A percentile compares a stretch with the other conserved stretches of the same genome.
Evolutionary conservation across 2,888 invertebrate species (phyloP).

Genomic region (Cheilosia vulpina): DNA sequence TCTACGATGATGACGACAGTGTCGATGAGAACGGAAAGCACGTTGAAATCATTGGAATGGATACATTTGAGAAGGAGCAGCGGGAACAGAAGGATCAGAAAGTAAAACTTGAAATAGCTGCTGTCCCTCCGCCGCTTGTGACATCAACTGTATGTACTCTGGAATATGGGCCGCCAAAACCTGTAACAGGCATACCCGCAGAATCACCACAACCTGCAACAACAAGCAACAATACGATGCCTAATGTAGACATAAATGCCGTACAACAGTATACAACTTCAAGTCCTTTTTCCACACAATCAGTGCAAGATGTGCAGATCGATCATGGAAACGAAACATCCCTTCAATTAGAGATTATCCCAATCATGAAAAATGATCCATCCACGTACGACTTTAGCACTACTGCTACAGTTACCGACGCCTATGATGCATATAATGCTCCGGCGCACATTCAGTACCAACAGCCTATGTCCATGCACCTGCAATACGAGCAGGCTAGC

Average conservation of each 20-base stretch:
- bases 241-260: not conserved
- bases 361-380: conserved; percentile 52
- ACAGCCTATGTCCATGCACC: conserved; percentile 32
- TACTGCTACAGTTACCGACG: not conserved
- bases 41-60: conserved; percentile 63
- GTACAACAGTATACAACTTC: conserved; percentile 46
- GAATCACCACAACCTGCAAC: conserved; percentile 14
- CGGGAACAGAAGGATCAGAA: conserved; percentile 58
- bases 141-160: conserved; percentile 14
- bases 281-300: conserved; percentile 12
- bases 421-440: conserved; percentile 13
- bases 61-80: conserved; percentile 63
- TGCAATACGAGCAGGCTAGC: conserved; percentile 38
- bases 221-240: not conserved
- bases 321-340: conserved; percentile 30
- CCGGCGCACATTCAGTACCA: conserved; percentile 34
- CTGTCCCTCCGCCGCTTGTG: conserved; percentile 42
- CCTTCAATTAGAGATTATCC: conserved; percentile 56
- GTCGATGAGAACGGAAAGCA: conserved; percentile 33
- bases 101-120: conserved; percentile 53
- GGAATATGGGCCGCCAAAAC: not conserved
- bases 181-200: not conserved
- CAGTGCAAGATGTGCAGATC: conserved; percentile 25
- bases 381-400: conserved; percentile 41
- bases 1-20: conserved; percentile 44